Percentiles rank a stretch among this genome's conserved stretches.
phyloP scores from a whole-genome alignment of 2,797 vertebrate species.

The Gymnoscopelus microlampas region DNA sequence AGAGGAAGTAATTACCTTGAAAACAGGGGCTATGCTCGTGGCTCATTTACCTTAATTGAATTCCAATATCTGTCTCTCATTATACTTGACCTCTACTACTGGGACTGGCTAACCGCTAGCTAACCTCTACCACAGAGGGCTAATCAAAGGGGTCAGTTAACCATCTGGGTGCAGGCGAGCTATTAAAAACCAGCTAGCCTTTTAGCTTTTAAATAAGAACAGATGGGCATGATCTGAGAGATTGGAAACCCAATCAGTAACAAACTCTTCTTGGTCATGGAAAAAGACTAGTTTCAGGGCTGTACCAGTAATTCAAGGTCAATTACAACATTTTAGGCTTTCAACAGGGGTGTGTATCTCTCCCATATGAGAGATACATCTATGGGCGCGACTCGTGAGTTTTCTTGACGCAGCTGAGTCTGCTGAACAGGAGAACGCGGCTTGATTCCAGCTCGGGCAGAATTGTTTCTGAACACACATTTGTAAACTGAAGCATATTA shows the following conservation, averaged over 20 bases:
- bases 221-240: slow-evolving; percentile 40
- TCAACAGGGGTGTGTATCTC: no score
- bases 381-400: no score
- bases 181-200: slow-evolving; percentile 35
- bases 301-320: slow-evolving; percentile 39
- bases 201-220: slow-evolving; percentile 47
- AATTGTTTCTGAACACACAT: no score
- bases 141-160: slow-evolving; percentile 68
- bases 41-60: slow-evolving; percentile 88
- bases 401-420: no score
- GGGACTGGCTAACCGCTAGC: slow-evolving; percentile 71
- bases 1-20: slow-evolving; percentile 87
- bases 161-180: slow-evolving; percentile 55
- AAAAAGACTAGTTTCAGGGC: slow-evolving; percentile 1
- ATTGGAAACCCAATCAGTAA: slow-evolving; percentile 15
- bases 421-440: no score
- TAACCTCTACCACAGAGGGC: slow-evolving; percentile 59
- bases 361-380: no score
- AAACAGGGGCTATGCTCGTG: slow-evolving; percentile 83
- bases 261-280: slow-evolving; percentile 9
- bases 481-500: no score
- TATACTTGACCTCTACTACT: slow-evolving; percentile 73
- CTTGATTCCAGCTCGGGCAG: no score
- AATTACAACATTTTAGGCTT: not conserved
- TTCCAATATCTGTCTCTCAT: slow-evolving; percentile 85